Conservation (phyloP, 1,140 invertebrate genomes). For the Yoshiicerus persimilis region DNA sequence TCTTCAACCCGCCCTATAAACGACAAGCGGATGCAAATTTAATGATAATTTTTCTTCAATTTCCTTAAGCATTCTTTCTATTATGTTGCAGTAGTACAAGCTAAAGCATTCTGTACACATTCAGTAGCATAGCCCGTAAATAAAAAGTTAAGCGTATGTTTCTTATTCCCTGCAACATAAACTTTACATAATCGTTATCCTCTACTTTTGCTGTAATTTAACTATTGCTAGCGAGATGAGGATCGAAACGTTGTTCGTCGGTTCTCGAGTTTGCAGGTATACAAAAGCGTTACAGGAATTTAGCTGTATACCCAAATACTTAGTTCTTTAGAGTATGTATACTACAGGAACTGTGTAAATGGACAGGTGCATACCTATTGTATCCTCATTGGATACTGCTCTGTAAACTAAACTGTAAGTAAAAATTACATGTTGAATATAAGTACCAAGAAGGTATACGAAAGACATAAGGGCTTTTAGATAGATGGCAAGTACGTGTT, state of each 20-base stretch:
- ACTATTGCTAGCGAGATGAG: neutral
- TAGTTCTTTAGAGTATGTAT: neutral
- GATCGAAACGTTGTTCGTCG: neutral
- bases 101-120: too few species aligned
- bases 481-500: too few species aligned
- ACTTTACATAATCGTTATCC: neutral
- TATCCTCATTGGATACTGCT: neutral
- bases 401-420: neutral
- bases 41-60: neutral
- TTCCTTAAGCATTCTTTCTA: neutral
- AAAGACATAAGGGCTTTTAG: too few species aligned
- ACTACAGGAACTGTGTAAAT: neutral
- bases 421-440: neutral
- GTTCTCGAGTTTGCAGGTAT: neutral
- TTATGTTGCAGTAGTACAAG: neutral
- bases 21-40: neutral
- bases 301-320: neutral
- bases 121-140: too few species aligned
- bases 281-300: neutral
- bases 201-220: neutral
- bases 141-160: too few species aligned
- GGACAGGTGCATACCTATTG: too few species aligned
- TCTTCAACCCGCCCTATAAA: neutral
- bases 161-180: too few species aligned
- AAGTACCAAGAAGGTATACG: too few species aligned